A percentile compares a stretch with the other conserved stretches of the same genome.
phyloP scores from a whole-genome alignment of 2,797 vertebrate genomes.

The Girardinus metallicus region DNA sequence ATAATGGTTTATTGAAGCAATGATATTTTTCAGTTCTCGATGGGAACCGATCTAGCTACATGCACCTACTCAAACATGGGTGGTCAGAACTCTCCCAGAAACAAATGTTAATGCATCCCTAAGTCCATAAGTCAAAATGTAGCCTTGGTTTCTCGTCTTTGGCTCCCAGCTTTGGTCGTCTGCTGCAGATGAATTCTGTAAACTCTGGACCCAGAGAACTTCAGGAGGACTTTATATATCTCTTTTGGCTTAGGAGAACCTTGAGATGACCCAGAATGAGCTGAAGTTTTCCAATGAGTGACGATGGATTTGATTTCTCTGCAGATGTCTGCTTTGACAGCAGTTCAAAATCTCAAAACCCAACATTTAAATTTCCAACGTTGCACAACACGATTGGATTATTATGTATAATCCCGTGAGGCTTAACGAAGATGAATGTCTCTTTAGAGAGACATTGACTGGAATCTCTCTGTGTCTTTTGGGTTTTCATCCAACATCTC shows the following conservation, averaged over 20 bases:
- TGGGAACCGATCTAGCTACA: not conserved
- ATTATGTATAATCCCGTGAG: not conserved
- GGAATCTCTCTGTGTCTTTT: not conserved
- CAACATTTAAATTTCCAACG: not conserved
- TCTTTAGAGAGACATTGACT: not conserved
- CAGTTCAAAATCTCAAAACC: not conserved
- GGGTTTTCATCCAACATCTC: conserved; percentile 2
- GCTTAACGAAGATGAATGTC: not conserved
- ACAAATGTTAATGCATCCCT: not conserved
- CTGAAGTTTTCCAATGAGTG: not conserved
- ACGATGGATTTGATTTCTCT: not conserved
- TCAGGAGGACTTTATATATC: not conserved
- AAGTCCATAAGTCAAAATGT: not conserved
- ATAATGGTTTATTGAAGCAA: not conserved
- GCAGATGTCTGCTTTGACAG: not conserved
- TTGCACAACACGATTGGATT: not conserved
- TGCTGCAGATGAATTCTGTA: not conserved
- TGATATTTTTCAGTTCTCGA: not conserved
- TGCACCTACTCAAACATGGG: not conserved
- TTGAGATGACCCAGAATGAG: not conserved
- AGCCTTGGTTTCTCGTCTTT: not conserved
- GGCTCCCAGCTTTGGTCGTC: not conserved
- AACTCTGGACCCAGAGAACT: not conserved
- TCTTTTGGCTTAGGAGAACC: not conserved
- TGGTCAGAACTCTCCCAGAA: not conserved